phyloP scores from a whole-genome alignment of 2,113 vertebrate genomes.

The Hydrolagus affinis region DNA sequence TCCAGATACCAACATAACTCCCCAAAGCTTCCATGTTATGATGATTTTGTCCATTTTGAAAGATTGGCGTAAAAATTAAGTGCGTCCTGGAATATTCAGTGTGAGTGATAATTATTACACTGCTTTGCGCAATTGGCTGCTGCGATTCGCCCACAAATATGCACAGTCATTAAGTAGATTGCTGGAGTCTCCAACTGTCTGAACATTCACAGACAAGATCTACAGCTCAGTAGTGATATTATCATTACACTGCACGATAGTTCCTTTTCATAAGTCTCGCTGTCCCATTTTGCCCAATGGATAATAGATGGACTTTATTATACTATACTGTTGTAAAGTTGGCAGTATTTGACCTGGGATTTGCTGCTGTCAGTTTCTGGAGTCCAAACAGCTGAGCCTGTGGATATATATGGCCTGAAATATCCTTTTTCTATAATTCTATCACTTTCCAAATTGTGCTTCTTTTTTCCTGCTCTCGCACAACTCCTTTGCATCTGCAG shows the following conservation, averaged over 20 bases:
- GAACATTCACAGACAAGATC: neutral
- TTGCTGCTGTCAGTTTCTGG: neutral
- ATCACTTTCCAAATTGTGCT: neutral
- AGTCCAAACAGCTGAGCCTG: neutral
- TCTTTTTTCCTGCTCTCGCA: neutral
- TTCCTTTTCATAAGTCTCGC: neutral
- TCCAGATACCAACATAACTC: too few species aligned
- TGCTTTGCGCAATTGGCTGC: too few species aligned
- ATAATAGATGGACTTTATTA: neutral
- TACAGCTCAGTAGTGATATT: neutral
- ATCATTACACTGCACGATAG: neutral
- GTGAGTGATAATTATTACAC: too few species aligned
- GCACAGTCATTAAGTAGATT: too few species aligned
- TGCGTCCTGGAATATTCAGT: too few species aligned
- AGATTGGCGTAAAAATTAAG: too few species aligned
- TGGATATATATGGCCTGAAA: neutral
- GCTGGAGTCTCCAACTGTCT: neutral
- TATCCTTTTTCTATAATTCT: neutral
- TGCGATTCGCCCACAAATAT: too few species aligned
- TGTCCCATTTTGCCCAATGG: neutral
- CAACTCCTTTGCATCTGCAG: neutral
- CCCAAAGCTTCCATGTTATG: too few species aligned
- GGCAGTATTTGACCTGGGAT: neutral
- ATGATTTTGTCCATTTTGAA: too few species aligned
- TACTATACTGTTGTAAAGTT: neutral